Base-by-base conservation (phyloP, 2,888 invertebrate species). In the Catocala nupta region DNA sequence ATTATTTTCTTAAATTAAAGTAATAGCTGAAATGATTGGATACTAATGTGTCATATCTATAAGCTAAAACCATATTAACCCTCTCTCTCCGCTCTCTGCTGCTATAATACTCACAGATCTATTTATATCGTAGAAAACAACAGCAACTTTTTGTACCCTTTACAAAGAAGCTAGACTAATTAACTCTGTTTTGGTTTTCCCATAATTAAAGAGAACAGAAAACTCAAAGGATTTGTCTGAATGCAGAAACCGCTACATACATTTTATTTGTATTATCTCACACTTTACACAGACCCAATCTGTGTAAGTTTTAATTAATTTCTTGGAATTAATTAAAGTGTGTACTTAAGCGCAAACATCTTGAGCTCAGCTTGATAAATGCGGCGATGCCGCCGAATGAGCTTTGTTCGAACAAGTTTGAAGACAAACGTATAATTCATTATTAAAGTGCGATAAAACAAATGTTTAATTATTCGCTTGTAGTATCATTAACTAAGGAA, bases 261-360 rank as follows among this genome's bases (percentile, higher is more conserved):
- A 63, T 71, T 72, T 70, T 51, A 68, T 68, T 66, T 63, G 54
- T 51, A 64, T 75, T 72, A 64, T 67, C 55, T 55, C 25, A 63
- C 48, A 63, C 64, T 58, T 39, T 42, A 39, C 66, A 53, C 42
- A 59, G 47, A 63, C 59, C 60, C 65, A 64, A 68, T 72, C 63
- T 63, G 42, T 50, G 62, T 44, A 80, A 82, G 73, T 82, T 83
- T 82, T 80, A 83, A 83, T 83, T 82, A 83, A 83, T 78, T 73
- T 78, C 71, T 64, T 60, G 33, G 72, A 73, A 72, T 80, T 81
- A 75, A 81, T 83, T 82, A 78, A 75, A 68, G 25, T 68, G 69
- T 70, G 50, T 53, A 65, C 63, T 64, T 59, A 56, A 50, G 48
- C 60, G 62, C 50, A 65, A 75, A 69, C 65, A 75, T 75, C 71